Percentiles rank a stretch among this genome's conserved stretches.
These are phyloP conservation scores for Arenaria interpres DNA, from an alignment of 2,113 vertebrate genomes.

Conservation along the genomic window DNA sequence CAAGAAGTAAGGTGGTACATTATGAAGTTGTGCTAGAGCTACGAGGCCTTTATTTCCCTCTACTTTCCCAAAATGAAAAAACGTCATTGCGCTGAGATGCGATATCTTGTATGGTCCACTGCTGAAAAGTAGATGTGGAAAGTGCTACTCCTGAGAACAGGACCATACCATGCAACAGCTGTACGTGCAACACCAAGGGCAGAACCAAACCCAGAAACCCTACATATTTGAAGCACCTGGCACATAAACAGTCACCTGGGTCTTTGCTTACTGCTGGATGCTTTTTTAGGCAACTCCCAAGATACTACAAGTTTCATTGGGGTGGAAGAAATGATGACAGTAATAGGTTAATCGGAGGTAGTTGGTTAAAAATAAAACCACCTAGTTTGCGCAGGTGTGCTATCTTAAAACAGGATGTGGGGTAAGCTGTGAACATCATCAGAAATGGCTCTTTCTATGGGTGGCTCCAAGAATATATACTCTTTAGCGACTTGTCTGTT, in stretches of 20 bases:
- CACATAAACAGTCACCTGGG: not conserved
- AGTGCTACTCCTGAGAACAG: not conserved
- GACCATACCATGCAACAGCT: not conserved
- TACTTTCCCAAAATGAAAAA: not conserved
- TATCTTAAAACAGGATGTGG: conserved; percentile 60
- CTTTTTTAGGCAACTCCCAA: not conserved
- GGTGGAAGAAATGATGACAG: not conserved
- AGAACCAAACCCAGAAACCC: not conserved
- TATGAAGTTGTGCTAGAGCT: not conserved
- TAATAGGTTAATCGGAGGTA: not conserved
- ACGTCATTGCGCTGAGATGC: too few relatives aligned
- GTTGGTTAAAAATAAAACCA: conserved; percentile 35
- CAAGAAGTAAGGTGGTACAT: not conserved
- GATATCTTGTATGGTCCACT: not conserved
- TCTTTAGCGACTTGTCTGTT: not conserved
- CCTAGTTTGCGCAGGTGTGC: not conserved
- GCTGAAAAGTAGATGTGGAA: not conserved
- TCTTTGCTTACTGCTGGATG: not conserved
- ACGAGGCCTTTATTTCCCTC: not conserved
- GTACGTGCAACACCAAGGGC: accelerated
- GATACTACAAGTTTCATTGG: not conserved
- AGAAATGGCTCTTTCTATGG: not conserved
- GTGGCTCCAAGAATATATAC: not conserved
- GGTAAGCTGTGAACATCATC: not conserved
- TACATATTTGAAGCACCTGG: not conserved